phyloP scores from a whole-genome alignment of 2,797 vertebrate species.

The Remorina albescens region DNA sequence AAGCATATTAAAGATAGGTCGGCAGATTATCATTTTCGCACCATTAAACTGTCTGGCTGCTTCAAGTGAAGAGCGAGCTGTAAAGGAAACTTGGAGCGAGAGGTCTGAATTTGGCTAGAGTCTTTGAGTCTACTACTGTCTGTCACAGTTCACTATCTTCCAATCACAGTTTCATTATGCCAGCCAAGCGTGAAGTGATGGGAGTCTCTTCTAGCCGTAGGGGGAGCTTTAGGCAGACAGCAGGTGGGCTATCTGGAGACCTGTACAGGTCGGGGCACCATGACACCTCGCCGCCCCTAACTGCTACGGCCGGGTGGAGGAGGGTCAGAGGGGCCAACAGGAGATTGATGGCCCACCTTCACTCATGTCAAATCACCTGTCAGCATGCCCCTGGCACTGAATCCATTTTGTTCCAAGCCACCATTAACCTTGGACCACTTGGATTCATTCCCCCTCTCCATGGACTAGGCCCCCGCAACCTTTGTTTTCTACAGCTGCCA shows the following conservation, averaged over 20 bases:
- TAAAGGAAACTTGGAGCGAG: slow-evolving; percentile 67
- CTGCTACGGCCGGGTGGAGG: slow-evolving; percentile 55
- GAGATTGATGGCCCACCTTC: slow-evolving; percentile 93
- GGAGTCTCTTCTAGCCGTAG: slow-evolving; percentile 66
- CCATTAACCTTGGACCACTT: slow-evolving; percentile 99
- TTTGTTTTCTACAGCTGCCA: slow-evolving; percentile 79
- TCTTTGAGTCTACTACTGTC: slow-evolving; percentile 68
- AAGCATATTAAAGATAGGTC: slow-evolving; percentile 60
- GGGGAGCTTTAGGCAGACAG: slow-evolving; percentile 74
- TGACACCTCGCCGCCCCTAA: slow-evolving; percentile 77
- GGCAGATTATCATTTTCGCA: slow-evolving; percentile 69
- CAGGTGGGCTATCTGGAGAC: slow-evolving; percentile 77
- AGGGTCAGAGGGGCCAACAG: slow-evolving; percentile 81
- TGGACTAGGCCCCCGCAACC: slow-evolving; percentile 75
- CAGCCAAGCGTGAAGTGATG: slow-evolving; percentile 73
- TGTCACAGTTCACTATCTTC: slow-evolving; percentile 80
- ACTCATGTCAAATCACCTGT: slow-evolving; percentile 96
- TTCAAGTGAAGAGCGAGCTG: slow-evolving; percentile 63
- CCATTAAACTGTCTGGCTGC: slow-evolving; percentile 72
- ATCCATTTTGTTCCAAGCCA: slow-evolving; percentile 97
- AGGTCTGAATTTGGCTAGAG: slow-evolving; percentile 66
- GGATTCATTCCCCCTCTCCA: slow-evolving; percentile 89
- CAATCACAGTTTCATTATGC: slow-evolving; percentile 80
- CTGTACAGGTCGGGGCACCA: slow-evolving; percentile 71
- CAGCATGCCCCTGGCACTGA: slow-evolving; percentile 92